These are phyloP conservation scores for Oenanthe oenanthe DNA, from an alignment of 2,113 vertebrate genomes.

Conservation along the genomic window DNA sequence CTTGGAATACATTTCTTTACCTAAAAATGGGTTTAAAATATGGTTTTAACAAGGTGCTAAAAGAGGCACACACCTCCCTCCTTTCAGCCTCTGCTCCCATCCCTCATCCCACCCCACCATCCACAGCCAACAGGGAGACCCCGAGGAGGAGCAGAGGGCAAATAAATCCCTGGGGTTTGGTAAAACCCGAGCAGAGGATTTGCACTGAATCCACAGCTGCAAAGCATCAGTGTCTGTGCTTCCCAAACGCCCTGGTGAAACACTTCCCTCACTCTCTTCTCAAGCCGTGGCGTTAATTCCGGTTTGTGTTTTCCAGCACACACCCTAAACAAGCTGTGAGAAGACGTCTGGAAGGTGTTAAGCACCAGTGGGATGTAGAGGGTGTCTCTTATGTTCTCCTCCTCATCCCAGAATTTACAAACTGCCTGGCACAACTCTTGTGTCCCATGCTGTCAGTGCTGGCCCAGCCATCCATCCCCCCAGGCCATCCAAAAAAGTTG, in stretches of 20 bases:
- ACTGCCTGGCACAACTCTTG: not conserved
- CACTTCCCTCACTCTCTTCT: not conserved
- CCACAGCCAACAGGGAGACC: rapidly evolving
- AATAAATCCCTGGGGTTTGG: not conserved
- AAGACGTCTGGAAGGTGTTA: not conserved
- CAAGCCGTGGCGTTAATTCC: not conserved
- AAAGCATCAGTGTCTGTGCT: not conserved
- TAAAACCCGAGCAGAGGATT: not conserved
- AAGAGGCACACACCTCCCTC: not conserved
- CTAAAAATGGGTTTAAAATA: not conserved
- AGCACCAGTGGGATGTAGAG: not conserved
- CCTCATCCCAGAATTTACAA: not conserved
- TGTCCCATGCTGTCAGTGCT: not conserved
- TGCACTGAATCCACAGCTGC: not conserved
- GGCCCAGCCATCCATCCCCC: rapidly evolving
- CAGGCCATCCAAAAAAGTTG: rapidly evolving
- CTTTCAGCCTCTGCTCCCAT: not conserved
- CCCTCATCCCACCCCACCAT: rapidly evolving
- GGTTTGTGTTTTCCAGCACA: not conserved
- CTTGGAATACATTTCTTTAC: not conserved
- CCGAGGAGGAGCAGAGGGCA: not conserved
- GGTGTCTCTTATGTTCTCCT: not conserved
- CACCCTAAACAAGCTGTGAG: not conserved
- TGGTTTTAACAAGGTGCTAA: not conserved
- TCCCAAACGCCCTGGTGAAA: not conserved